A percentile compares a stretch with the other conserved stretches of the same genome.
Conservation (phyloP, 2,888 invertebrate species). For the Lithodes maja region DNA sequence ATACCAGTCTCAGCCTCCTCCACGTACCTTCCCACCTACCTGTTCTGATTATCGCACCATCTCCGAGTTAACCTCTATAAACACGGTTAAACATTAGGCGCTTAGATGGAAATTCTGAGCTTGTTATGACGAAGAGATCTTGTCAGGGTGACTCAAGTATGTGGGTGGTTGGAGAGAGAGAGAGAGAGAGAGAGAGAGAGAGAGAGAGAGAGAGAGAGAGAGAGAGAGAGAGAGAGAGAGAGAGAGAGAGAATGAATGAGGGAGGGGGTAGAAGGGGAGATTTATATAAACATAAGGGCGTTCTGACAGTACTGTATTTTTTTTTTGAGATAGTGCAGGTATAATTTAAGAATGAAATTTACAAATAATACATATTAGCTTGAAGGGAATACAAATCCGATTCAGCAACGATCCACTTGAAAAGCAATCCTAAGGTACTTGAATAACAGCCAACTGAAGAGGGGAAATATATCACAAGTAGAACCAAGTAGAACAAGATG, state of each 20-base stretch:
- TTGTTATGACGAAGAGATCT: background rate
- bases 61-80: background rate
- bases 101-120: background rate
- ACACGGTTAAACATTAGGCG: background rate
- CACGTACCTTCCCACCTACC: too few relatives aligned
- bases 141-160: background rate
- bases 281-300: too few relatives aligned
- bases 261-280: background rate
- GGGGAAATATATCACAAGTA: background rate
- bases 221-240: background rate
- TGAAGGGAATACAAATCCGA: too few relatives aligned
- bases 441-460: too few relatives aligned
- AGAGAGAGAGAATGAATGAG: background rate
- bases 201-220: background rate
- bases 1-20: too few relatives aligned
- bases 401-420: too few relatives aligned
- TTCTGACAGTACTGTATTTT: too few relatives aligned
- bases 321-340: too few relatives aligned
- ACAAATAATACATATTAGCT: too few relatives aligned
- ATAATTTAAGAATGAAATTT: too few relatives aligned
- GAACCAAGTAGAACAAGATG: background rate
- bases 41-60: too few relatives aligned
- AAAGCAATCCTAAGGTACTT: too few relatives aligned
- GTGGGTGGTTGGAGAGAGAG: background rate
- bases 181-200: background rate